Base-by-base conservation (phyloP, 2,888 invertebrate species). In the Rhogogaster chlorosoma region DNA sequence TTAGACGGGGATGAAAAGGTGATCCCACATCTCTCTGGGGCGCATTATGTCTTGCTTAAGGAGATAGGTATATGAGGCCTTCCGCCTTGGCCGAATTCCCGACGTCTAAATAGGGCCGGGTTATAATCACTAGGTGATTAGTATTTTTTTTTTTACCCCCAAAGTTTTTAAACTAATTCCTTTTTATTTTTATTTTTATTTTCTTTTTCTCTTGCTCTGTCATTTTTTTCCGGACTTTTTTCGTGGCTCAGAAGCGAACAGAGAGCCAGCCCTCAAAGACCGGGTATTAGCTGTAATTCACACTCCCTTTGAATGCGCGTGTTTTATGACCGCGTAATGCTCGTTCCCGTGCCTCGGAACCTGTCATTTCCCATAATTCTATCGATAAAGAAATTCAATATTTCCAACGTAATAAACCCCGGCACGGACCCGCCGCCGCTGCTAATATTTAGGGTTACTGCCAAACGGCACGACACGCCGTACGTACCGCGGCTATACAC, bases 381-480 rank as follows among this genome's bases (percentile, higher is more conserved):
- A 88, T 88, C 90, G 90, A 91, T 91, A 91, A 89, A 89, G 89
- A 92, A 91, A 92, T 91, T 92, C 91, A 92, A 92, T 92, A 92
- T 91, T 91, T 90, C 89, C 86, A 84, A 86, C 87, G 87, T 90
- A 89, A 90, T 89, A 87, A 83, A 83, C 38, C 26, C 57, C 64
- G 18, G 64, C 36, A 36, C 78, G n/a, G n/a, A 61, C 61, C 61
- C 22, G 7, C 57, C 38, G 87, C 87, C 86, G 87, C 88, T 88
- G 90, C 90, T 92, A 91, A 92, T 92, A 92, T 92, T 92, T 92
- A 91, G 91, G 90, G 91, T 91, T 91, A 92, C 88, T 91, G 89
- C 90, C 86, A 61, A 80, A 80, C 80, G 38, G n/a, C 86, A 88
- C 86, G 87, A 89, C 92, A 92, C 2, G n/a, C 6, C 53, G n/a